phyloP scores from a whole-genome alignment of 2,113 vertebrate species.

The Tragelaphus scriptus region DNA sequence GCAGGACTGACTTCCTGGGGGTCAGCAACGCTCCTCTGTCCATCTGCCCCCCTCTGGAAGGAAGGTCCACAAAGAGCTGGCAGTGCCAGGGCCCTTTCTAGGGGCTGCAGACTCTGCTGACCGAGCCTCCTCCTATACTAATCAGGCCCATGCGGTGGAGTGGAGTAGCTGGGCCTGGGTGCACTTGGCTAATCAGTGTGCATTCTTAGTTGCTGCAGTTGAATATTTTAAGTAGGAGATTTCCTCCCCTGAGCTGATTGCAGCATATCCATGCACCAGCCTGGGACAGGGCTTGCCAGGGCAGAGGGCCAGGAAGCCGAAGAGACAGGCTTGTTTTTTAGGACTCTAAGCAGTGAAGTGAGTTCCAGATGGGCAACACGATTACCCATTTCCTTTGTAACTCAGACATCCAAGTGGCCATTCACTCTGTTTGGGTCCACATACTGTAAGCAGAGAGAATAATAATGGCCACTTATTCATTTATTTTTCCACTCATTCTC shows the following conservation, averaged over 20 bases:
- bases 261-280: conserved; percentile 7
- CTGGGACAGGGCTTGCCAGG: background rate
- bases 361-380: background rate
- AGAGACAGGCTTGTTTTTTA: background rate
- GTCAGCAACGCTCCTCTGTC: background rate
- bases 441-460: background rate
- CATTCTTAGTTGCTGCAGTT: conserved; percentile 73
- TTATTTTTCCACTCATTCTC: background rate
- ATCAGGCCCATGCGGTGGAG: conserved; percentile 76
- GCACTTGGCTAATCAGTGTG: conserved; percentile 78
- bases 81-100: conserved; percentile 41
- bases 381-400: background rate
- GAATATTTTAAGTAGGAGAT: conserved; percentile 78
- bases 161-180: conserved; percentile 76
- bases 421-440: background rate
- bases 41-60: background rate
- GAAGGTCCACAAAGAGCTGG: background rate
- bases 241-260: conserved; percentile 57
- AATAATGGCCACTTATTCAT: background rate
- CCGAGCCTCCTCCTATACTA: conserved; percentile 77
- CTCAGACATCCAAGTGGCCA: background rate
- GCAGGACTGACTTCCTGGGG: background rate
- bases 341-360: background rate
- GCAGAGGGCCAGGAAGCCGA: conserved; percentile 20
- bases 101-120: conserved; percentile 75